Conservation (phyloP, 2,797 vertebrate species). For the Botia almorhae region DNA sequence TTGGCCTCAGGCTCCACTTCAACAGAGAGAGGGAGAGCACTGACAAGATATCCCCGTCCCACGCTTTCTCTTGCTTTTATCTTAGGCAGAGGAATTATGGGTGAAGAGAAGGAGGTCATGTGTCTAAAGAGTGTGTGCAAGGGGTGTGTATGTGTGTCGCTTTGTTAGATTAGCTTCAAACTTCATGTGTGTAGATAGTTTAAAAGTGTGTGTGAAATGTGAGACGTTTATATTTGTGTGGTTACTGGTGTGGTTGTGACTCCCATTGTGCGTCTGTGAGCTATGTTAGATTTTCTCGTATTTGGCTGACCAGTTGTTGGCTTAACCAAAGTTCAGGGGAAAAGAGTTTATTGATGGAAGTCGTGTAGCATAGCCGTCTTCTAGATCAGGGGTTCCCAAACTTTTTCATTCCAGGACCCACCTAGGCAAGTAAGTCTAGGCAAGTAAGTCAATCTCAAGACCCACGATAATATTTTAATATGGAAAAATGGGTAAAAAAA, state of each 20-base stretch:
- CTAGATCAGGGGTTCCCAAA: no score
- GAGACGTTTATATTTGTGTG: not conserved
- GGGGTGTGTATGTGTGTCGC: slow-evolving; percentile 71
- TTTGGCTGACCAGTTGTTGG: no score
- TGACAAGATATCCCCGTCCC: slow-evolving; percentile 53
- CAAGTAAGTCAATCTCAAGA: no score
- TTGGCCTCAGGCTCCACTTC: slow-evolving; percentile 1
- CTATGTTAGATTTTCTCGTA: no score
- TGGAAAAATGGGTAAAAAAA: no score
- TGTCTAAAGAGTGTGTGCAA: slow-evolving; percentile 69
- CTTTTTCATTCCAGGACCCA: no score
- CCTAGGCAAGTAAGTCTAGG: no score
- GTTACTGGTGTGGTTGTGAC: not conserved
- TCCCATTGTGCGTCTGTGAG: not conserved
- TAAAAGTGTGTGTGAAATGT: not conserved
- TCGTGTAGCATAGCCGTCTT: no score
- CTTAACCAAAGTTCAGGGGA: no score
- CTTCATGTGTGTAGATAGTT: not conserved
- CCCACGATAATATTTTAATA: no score
- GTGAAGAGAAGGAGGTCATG: slow-evolving; percentile 73
- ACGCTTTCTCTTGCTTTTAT: slow-evolving; percentile 69
- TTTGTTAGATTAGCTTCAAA: slow-evolving; percentile 83
- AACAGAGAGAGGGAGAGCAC: slow-evolving; percentile 41
- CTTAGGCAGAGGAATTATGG: slow-evolving; percentile 80
- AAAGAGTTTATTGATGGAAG: no score